Base-by-base conservation (phyloP, 2,797 vertebrate genomes). In the Xenentodon cancila region DNA sequence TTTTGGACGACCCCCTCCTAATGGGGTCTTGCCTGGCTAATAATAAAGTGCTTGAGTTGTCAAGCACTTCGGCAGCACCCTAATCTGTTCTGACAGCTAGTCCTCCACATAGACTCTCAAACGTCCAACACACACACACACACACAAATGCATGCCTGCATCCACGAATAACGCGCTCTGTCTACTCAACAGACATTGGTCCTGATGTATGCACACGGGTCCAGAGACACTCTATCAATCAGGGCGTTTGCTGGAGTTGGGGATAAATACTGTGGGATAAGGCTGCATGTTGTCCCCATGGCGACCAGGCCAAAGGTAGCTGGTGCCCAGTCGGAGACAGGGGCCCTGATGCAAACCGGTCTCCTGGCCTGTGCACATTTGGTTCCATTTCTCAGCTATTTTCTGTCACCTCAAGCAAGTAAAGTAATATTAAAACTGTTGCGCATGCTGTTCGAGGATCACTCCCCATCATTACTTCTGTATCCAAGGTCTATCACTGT, bases 11-110 rank as follows among this genome's bases (percentile, higher is more conserved):
- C 75, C 68, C 57, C 68, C 80, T 83, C 73, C 57, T 58, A 49
- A 79, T 65, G 70, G 71, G 88, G 87, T 88, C 87, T 75, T 75
- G 91, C 84, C 63, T 77, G 86, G 86, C 87, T 90, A 94, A 91
- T 92, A 94, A 92, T 93, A 94, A 94, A 93, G 86, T 55, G 43
- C 85, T 91, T 80, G 89, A 92, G 87, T 87, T 91, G 86, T 94
- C 91, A 93, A 93, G 92, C 75, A 79, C 90, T 87, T 90, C 87
- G 74, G 92, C 90, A 91, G 90, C 89, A 87, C 86, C 83, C 89
- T 93, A 92, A 93, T 94, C 90, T 93, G 92, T 93, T 91, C 85
- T 92, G 92, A 94, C 92, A 85, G 89, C 85, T 68, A 59, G 78
- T 80, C 72, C 82, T 76, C 74, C 59, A 51, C 75, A 17, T 64